Evolutionary conservation across 2,888 invertebrate genomes (phyloP).

Genomic region (Drepana falcataria): DNA sequence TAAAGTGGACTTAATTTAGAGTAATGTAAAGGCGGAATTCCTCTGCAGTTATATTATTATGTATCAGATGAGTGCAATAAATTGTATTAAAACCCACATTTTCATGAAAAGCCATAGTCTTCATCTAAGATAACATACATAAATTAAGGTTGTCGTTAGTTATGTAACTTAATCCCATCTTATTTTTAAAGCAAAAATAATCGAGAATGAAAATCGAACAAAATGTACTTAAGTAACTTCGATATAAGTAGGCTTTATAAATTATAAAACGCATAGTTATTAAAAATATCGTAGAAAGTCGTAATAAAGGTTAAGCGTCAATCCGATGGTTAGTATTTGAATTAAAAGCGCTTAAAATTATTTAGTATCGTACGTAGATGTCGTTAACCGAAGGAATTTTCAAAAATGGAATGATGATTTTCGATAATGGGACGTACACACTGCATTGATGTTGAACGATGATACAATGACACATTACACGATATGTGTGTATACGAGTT

Average conservation of each 20-base stretch:
- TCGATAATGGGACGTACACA: conserved; percentile 43
- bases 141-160: conserved; percentile 69
- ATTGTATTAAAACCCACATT: conserved; percentile 24
- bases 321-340: conserved; percentile 66
- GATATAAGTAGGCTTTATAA: conserved; percentile 77
- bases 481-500: conserved; percentile 64
- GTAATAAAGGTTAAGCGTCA: conserved; percentile 60
- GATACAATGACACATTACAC: conserved; percentile 25
- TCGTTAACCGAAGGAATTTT: conserved; percentile 7
- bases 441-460: conserved; percentile 24
- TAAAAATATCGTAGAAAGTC: conserved; percentile 63
- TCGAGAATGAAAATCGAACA: conserved; percentile 69
- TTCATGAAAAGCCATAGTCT: conserved; percentile 43
- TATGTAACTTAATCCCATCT: conserved; percentile 61
- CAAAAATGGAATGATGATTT: conserved; percentile 22
- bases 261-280: conserved; percentile 72
- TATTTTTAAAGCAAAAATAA: conserved; percentile 50
- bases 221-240: conserved; percentile 77
- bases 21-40: conserved; percentile 13
- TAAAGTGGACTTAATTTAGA: background rate
- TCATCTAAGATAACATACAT: conserved; percentile 50
- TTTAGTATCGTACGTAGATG: conserved; percentile 58
- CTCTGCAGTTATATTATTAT: conserved; percentile 26
- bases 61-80: conserved; percentile 46
- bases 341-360: conserved; percentile 64